These are phyloP conservation scores for Caenorhabditis doughertyi DNA, from an alignment of 2,888 invertebrate species.

Conservation along the genomic window DNA sequence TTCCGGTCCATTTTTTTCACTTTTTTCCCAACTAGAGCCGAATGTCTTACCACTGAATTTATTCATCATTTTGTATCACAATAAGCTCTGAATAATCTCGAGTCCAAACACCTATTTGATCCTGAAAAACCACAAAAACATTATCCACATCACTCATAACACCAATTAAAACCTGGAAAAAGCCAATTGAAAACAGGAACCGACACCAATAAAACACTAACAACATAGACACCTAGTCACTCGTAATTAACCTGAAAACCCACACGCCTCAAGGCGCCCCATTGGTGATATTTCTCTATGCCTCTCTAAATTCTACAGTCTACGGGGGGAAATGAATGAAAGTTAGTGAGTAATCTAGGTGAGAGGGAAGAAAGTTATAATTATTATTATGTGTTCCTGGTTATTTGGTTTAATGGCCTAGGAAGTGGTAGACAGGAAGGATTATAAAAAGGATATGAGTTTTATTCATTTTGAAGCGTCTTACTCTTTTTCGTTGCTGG, in stretches of 20 bases:
- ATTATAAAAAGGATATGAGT: background rate
- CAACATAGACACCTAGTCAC: background rate
- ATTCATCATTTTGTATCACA: too few relatives aligned
- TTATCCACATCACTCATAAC: too few relatives aligned
- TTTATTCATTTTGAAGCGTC: background rate
- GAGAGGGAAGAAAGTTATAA: background rate
- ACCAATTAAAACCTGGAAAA: too few relatives aligned
- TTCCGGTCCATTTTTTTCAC: too few relatives aligned
- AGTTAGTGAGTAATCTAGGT: background rate
- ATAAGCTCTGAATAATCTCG: too few relatives aligned
- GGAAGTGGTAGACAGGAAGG: background rate
- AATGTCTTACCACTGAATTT: too few relatives aligned
- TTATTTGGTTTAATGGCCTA: background rate
- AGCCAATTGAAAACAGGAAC: background rate
- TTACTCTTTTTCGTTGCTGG: too few relatives aligned
- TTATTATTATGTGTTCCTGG: conserved; percentile 1
- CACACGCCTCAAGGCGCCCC: background rate
- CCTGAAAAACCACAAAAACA: too few relatives aligned
- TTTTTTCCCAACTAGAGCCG: too few relatives aligned
- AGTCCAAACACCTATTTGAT: too few relatives aligned
- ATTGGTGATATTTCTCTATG: background rate
- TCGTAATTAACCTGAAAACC: conserved; percentile 30
- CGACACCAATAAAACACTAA: background rate
- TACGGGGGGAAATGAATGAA: background rate
- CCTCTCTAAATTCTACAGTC: conserved; percentile 2